These are phyloP conservation scores for Bos indicus DNA, from an alignment of 2,113 vertebrate species.

Conservation along the genomic window DNA sequence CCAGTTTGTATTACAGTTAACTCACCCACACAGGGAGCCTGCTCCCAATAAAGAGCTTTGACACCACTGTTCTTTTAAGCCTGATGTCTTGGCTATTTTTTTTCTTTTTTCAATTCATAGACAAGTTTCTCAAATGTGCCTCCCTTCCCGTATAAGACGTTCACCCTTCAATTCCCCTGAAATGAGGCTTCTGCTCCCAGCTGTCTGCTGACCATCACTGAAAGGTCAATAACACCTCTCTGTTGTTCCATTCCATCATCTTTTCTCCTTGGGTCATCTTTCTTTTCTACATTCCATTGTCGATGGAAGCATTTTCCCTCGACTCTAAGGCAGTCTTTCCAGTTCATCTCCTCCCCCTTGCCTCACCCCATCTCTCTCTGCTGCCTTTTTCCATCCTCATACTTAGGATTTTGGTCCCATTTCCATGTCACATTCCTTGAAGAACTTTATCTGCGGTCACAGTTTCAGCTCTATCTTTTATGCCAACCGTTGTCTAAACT, in stretches of 20 bases:
- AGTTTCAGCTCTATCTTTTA: background rate
- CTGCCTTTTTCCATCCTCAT: background rate
- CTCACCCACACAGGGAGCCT: accelerated
- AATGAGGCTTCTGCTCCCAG: background rate
- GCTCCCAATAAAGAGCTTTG: background rate
- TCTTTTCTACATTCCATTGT: background rate
- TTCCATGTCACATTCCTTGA: background rate
- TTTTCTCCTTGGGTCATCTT: background rate
- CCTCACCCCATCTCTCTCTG: background rate
- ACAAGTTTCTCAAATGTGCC: background rate
- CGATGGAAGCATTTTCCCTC: background rate
- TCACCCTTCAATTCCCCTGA: background rate
- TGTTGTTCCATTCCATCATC: background rate
- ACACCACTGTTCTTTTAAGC: background rate
- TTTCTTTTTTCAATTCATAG: background rate
- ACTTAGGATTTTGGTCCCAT: background rate
- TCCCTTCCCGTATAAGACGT: background rate
- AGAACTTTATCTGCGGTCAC: background rate
- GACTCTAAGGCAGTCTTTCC: background rate
- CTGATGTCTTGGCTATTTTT: background rate
- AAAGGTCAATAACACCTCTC: background rate
- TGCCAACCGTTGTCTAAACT: background rate
- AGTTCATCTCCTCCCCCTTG: background rate
- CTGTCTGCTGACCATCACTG: background rate
- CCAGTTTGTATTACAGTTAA: background rate